phyloP scores from a whole-genome alignment of 2,888 invertebrate species.

The Caenorhabditis sinica region DNA sequence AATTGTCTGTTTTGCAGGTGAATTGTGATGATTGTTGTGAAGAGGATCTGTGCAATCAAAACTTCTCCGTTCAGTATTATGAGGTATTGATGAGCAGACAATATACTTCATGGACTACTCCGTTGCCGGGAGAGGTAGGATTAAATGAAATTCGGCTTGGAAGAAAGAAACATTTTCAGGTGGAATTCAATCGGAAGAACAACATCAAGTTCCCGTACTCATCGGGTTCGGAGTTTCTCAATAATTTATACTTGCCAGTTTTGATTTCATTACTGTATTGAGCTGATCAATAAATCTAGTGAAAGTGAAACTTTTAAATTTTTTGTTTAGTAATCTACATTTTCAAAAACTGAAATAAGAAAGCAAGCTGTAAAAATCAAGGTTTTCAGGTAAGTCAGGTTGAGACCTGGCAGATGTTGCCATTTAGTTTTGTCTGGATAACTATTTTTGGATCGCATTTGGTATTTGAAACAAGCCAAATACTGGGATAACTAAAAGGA shows the following conservation, averaged over 20 bases:
- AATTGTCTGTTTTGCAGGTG: slow-evolving; percentile 70
- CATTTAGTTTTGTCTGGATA: too few species aligned
- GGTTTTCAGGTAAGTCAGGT: too few species aligned
- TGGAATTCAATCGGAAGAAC: slow-evolving; percentile 64
- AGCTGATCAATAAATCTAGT: background rate
- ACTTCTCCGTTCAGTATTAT: slow-evolving; percentile 79
- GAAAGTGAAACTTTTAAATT: background rate
- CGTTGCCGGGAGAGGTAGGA: slow-evolving; percentile 76
- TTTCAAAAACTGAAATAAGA: too few species aligned
- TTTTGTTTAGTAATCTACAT: too few species aligned
- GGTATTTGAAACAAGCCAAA: too few species aligned
- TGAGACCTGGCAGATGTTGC: too few species aligned
- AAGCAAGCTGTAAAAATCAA: background rate
- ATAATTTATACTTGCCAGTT: slow-evolving; percentile 4
- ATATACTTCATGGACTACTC: slow-evolving; percentile 79
- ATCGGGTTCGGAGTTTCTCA: background rate
- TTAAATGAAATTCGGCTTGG: too few species aligned
- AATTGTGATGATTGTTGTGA: slow-evolving; percentile 82
- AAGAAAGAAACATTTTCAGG: slow-evolving; percentile 19
- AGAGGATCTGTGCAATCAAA: slow-evolving; percentile 77
- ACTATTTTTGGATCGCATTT: too few species aligned
- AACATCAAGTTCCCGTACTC: slow-evolving; percentile 64
- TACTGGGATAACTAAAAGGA: too few species aligned
- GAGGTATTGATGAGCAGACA: slow-evolving; percentile 73
- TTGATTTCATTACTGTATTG: slow-evolving; percentile 1